Evolutionary conservation across 1,140 invertebrate genomes (phyloP).

Genomic region (Heliconius nattereri): DNA sequence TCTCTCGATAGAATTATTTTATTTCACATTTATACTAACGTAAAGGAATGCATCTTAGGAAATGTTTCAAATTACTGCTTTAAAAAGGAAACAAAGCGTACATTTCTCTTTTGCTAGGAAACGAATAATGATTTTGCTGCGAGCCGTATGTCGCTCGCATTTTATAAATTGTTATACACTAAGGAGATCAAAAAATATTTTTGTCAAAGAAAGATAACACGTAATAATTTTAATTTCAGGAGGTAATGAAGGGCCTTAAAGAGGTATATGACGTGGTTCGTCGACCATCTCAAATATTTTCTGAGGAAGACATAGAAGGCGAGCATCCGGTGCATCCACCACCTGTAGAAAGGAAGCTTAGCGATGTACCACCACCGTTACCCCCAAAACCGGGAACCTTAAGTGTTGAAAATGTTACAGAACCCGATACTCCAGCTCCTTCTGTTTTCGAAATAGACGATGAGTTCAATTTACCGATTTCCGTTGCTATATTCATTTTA

Average conservation of each 20-base stretch:
- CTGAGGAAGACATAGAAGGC: conserved; percentile 75
- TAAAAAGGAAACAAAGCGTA: conserved; percentile 48
- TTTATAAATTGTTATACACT: conserved; percentile 10
- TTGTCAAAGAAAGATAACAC: not conserved
- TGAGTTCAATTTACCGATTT: conserved; percentile 95
- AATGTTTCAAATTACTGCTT: conserved; percentile 51
- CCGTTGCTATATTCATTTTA: conserved; percentile 91
- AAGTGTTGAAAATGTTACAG: conserved; percentile 65
- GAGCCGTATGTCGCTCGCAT: conserved; percentile 40
- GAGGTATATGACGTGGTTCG: conserved; percentile 89
- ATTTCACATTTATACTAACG: conserved; percentile 13
- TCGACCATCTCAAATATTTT: conserved; percentile 86
- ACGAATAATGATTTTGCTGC: conserved; percentile 60
- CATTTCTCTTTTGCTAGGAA: conserved; percentile 49
- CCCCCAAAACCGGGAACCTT: conserved; percentile 66
- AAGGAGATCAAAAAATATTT: conserved; percentile 1
- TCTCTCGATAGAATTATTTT: conserved; percentile 6
- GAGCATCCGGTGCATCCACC: conserved; percentile 47
- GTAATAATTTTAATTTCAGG: conserved; percentile 78
- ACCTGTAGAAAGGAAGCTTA: conserved; percentile 55
- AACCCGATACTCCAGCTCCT: conserved; percentile 87
- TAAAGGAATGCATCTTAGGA: conserved; percentile 22
- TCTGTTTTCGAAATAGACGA: conserved; percentile 91
- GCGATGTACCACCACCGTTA: conserved; percentile 67
- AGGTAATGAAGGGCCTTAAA: conserved; percentile 91